Evolutionary conservation across 2,113 vertebrate genomes (phyloP).

Genomic region (Microtus oregoni): DNA sequence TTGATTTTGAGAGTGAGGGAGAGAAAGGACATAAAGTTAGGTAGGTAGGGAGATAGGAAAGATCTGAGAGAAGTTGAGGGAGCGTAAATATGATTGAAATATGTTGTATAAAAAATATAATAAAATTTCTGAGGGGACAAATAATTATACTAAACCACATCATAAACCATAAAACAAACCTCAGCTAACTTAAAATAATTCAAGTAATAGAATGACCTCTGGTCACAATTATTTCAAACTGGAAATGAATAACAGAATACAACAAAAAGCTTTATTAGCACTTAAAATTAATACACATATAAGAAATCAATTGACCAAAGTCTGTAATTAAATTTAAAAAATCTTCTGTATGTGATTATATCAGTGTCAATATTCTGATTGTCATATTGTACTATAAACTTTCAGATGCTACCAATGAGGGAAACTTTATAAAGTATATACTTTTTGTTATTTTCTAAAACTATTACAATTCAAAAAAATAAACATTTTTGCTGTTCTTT

Average conservation of each 20-base stretch:
- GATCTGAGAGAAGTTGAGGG: background rate
- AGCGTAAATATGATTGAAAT: background rate
- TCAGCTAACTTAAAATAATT: background rate
- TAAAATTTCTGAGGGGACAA: background rate
- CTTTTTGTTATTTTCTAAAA: constrained; percentile 13
- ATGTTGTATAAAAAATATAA: background rate
- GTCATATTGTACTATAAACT: background rate
- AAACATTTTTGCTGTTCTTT: background rate
- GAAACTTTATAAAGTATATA: background rate
- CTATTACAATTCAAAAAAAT: background rate
- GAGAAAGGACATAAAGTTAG: background rate
- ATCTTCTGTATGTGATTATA: background rate
- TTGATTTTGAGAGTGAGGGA: background rate
- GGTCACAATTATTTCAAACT: background rate
- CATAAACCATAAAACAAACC: background rate
- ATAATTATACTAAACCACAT: background rate
- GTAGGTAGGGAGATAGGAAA: background rate
- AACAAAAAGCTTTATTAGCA: background rate
- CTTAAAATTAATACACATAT: background rate
- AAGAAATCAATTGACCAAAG: background rate
- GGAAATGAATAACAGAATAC: background rate
- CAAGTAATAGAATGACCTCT: too few species aligned
- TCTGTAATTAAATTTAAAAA: background rate
- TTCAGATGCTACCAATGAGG: background rate
- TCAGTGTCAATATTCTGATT: background rate